Conservation (phyloP, 2,797 vertebrate species). For the Siniperca scherzeri region DNA sequence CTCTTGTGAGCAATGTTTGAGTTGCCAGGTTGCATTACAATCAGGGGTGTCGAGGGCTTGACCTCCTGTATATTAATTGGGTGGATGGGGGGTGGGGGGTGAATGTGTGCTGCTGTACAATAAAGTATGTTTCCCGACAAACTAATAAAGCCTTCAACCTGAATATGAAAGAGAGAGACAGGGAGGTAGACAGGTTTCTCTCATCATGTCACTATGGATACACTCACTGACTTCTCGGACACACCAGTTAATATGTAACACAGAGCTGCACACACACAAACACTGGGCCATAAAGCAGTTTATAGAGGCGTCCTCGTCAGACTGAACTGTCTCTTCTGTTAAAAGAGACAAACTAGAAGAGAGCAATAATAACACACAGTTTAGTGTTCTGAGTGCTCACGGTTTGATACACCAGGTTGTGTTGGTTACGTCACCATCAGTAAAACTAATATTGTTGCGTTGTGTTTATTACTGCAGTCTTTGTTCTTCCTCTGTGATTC, state of each 20-base stretch:
- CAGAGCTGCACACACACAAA: conserved; percentile 7
- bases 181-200: conserved; percentile 9
- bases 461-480: background rate
- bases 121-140: conserved; percentile 50
- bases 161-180: conserved; percentile 34
- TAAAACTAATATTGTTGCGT: background rate
- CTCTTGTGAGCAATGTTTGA: background rate
- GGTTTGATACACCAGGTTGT: background rate
- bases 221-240: conserved; percentile 18
- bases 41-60: background rate
- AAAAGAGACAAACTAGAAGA: conserved; percentile 13
- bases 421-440: background rate
- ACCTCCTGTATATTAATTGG: background rate
- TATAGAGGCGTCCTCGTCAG: background rate
- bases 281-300: conserved; percentile 27
- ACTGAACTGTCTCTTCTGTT: background rate
- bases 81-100: too few relatives aligned
- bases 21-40: conserved; percentile 10
- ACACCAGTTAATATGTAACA: conserved; percentile 65
- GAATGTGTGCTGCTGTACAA: conserved; percentile 27
- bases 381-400: background rate
- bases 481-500: background rate
- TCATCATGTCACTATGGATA: conserved; percentile 61
- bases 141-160: conserved; percentile 47
- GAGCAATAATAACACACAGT: background rate